phyloP scores from a whole-genome alignment of 2,888 invertebrate species.

The Latheticus oryzae region DNA sequence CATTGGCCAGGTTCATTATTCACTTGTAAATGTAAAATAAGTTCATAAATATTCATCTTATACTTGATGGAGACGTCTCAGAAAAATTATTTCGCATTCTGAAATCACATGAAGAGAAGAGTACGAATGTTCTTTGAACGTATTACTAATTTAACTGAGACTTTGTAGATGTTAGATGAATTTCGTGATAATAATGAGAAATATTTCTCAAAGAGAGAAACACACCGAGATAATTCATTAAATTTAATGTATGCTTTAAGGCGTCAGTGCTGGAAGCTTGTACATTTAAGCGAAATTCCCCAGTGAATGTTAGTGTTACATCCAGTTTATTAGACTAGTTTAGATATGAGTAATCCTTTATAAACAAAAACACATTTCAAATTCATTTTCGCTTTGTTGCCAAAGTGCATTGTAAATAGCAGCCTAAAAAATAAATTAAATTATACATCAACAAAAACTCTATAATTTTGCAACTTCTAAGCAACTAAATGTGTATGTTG shows the following conservation, averaged over 20 bases:
- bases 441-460: no score
- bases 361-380: slow-evolving; percentile 45
- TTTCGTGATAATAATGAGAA: slow-evolving; percentile 46
- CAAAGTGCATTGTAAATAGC: slow-evolving; percentile 44
- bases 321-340: slow-evolving; percentile 48
- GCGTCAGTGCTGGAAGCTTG: slow-evolving; percentile 42
- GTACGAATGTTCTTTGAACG: slow-evolving; percentile 36
- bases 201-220: slow-evolving; percentile 45
- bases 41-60: slow-evolving; percentile 33
- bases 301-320: slow-evolving; percentile 45
- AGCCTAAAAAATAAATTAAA: no score
- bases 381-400: slow-evolving; percentile 11
- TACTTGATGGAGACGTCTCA: slow-evolving; percentile 19
- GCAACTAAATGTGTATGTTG: no score
- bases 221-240: slow-evolving; percentile 48
- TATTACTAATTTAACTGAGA: slow-evolving; percentile 37
- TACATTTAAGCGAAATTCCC: slow-evolving; percentile 45
- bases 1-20: slow-evolving; percentile 28
- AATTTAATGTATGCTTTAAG: slow-evolving; percentile 50
- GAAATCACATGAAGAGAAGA: slow-evolving; percentile 28
- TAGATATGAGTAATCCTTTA: slow-evolving; percentile 46
- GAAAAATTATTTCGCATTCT: slow-evolving; percentile 22
- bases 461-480: no score
- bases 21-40: slow-evolving; percentile 27
- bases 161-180: slow-evolving; percentile 40